Base-by-base conservation (phyloP, 37 sponge, comb jelly and placozoan species). In the Crambe crambe region DNA sequence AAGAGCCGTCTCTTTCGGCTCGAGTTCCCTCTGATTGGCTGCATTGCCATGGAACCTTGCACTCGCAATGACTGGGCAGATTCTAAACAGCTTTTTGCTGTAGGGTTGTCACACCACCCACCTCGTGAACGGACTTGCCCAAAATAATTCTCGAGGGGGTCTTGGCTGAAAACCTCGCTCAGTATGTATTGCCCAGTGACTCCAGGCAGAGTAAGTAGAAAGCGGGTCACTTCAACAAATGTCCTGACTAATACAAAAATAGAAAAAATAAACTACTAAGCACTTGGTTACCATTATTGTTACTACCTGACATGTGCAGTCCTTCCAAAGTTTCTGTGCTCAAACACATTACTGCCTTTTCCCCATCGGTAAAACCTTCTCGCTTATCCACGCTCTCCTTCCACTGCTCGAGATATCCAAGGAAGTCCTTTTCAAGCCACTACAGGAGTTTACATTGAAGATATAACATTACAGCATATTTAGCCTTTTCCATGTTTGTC, bases 391-490 rank as follows among this genome's bases (percentile, higher is more conserved):
- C 69, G n/a, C 43, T 37, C 26, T 66, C 44, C 44, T 78, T 64
- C 80, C 80, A 78, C 34, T 63, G 42, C 22, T 39, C 65, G 9
- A 78, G 68, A 25, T 77, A 77, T 4, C 78, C 78, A 60, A 77
- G 73, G 39, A 73, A 73, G 73, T 73, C 73, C 5, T 73, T 43
- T 73, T 73, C 73, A 17, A 73, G 56, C 73, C 54, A 73, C 73
- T 73, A 61, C 6, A 61, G 15, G 6, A 15, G 12, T 47, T 5
- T 26, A 30, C 30, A 40, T 30, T n/a, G n/a, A n/a, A n/a, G n/a
- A n/a, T n/a, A n/a, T n/a, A n/a, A n/a, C n/a, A n/a, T n/a, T n/a
- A n/a, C n/a, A n/a, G n/a, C n/a, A n/a, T n/a, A n/a, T n/a, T n/a
- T n/a, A n/a, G n/a, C n/a, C n/a, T n/a, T n/a, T n/a, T n/a, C n/a